Percentiles rank a stretch among this genome's conserved stretches.
These are phyloP conservation scores for Chouioia cunea DNA, from an alignment of 2,888 invertebrate species.

Conservation along the genomic window DNA sequence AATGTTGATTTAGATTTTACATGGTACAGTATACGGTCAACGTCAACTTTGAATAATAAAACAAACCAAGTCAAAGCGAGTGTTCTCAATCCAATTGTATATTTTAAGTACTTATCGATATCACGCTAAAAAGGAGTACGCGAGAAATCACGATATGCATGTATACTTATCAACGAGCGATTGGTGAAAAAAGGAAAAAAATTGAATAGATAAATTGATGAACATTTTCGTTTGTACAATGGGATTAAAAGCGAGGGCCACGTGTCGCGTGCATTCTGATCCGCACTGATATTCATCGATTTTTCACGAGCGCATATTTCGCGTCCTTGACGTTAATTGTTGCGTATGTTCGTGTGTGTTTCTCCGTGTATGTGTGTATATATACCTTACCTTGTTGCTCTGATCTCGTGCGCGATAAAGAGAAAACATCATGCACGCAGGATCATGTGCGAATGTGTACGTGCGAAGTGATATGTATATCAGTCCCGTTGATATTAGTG, in stretches of 20 bases:
- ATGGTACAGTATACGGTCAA: too few relatives aligned
- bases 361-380: neutral
- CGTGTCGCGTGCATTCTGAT: constrained; percentile 33
- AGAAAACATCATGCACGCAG: neutral
- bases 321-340: constrained; percentile 40
- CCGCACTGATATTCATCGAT: constrained; percentile 37
- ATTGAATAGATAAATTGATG: constrained; percentile 17
- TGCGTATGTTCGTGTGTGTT: constrained; percentile 17
- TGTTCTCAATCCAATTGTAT: constrained; percentile 7
- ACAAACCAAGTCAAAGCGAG: neutral
- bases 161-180: neutral
- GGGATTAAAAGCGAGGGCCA: neutral
- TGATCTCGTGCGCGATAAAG: constrained; percentile 25
- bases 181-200: neutral
- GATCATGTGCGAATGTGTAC: too few relatives aligned
- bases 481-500: constrained; percentile 25
- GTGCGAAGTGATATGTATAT: constrained; percentile 7
- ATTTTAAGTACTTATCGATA: constrained; percentile 10
- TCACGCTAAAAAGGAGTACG: constrained; percentile 13
- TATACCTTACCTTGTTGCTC: constrained; percentile 25
- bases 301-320: constrained; percentile 27
- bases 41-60: constrained; percentile 10
- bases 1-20: too few relatives aligned
- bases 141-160: constrained; percentile 9
- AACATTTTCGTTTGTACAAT: too few relatives aligned